Evolutionary conservation across 2,888 invertebrate species (phyloP).

Genomic region (Andrena bicolor): DNA sequence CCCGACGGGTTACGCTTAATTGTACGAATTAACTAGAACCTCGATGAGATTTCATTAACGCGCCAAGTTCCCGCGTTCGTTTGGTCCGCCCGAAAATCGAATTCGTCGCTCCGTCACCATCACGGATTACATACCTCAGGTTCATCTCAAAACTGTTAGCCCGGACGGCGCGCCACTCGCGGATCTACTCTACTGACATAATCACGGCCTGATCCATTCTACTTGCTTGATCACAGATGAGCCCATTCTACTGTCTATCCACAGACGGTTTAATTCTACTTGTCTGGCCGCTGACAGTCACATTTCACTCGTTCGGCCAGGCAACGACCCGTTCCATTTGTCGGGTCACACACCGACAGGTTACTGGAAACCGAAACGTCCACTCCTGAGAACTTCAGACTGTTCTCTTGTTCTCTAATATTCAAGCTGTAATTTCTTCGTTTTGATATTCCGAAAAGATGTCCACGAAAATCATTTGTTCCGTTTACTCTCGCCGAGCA

Average conservation of each 20-base stretch:
- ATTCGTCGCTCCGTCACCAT: not conserved
- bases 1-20: constrained; percentile 39
- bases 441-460: too few relatives aligned
- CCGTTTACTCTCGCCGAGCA: too few relatives aligned
- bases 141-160: not conserved
- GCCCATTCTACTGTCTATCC: constrained; percentile 2
- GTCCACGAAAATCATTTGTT: too few relatives aligned
- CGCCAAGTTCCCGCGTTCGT: constrained; percentile 13
- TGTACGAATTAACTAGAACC: constrained; percentile 27
- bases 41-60: constrained; percentile 24
- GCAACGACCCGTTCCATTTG: not conserved
- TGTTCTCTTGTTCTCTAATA: too few relatives aligned
- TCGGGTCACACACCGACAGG: not conserved
- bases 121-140: not conserved
- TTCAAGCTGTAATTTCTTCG: too few relatives aligned
- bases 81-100: constrained; percentile 2
- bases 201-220: not conserved
- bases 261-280: constrained; percentile 25
- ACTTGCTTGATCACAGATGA: not conserved
- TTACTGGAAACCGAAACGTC: not conserved
- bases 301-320: constrained; percentile 23
- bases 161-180: not conserved
- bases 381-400: not conserved
- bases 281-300: not conserved
- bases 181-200: constrained; percentile 22